A percentile compares a stretch with the other conserved stretches of the same genome.
Evolutionary conservation across 2,888 invertebrate species (phyloP).

Genomic region (Perdita meconis): DNA sequence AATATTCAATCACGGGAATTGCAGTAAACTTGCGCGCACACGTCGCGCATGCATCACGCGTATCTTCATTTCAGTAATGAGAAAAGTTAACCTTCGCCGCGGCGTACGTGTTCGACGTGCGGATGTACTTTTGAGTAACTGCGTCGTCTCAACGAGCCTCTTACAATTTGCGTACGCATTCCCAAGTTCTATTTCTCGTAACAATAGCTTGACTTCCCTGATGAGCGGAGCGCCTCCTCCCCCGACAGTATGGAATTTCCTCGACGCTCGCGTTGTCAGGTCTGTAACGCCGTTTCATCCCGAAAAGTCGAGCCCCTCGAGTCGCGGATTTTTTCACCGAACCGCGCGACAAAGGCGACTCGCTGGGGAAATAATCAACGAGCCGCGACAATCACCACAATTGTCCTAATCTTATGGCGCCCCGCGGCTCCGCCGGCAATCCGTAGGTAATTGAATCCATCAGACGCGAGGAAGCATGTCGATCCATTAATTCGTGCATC

Average conservation of each 20-base stretch:
- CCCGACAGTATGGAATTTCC: not conserved
- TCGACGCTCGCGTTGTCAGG: not conserved
- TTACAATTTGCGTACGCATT: not conserved
- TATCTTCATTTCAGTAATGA: not conserved
- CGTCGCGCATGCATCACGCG: not conserved
- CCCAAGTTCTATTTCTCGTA: slow-evolving; percentile 3
- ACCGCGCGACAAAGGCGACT: not conserved
- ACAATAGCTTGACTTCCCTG: not conserved
- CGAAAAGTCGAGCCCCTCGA: not conserved
- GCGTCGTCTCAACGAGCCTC: not conserved
- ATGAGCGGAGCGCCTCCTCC: not conserved
- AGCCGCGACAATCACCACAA: slow-evolving; percentile 24
- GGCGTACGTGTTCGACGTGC: not conserved
- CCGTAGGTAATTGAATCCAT: slow-evolving; percentile 61
- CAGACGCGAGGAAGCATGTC: slow-evolving; percentile 67
- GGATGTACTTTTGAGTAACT: slow-evolving; percentile 6
- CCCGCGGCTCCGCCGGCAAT: slow-evolving; percentile 20
- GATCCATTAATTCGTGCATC: slow-evolving; percentile 69
- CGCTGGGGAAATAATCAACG: not conserved
- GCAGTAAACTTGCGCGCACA: not conserved
- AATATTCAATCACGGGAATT: slow-evolving; percentile 7
- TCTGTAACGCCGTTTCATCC: not conserved
- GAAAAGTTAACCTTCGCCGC: slow-evolving; percentile 2
- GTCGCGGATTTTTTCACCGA: not conserved
- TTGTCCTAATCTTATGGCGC: slow-evolving; percentile 22